A percentile compares a stretch with the other conserved stretches of the same genome.
Evolutionary conservation across 2,113 vertebrate genomes (phyloP).

Genomic region (Zapornia atra): DNA sequence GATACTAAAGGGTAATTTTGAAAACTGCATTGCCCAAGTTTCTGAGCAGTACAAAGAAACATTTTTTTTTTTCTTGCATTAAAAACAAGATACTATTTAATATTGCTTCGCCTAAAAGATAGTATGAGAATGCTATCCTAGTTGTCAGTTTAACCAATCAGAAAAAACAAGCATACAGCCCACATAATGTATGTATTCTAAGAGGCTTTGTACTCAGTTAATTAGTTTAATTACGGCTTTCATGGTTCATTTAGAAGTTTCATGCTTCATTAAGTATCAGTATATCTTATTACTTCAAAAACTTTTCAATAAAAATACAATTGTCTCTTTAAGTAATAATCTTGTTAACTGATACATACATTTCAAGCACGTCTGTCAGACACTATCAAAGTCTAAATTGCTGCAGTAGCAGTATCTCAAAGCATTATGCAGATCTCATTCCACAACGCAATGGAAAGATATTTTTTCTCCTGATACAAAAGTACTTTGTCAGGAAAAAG

Average conservation of each 20-base stretch:
- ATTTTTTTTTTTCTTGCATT: slow-evolving; percentile 27
- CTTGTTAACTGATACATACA: slow-evolving; percentile 73
- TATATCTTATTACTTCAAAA: slow-evolving; percentile 72
- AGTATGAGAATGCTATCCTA: slow-evolving; percentile 26
- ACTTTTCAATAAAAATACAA: slow-evolving; percentile 64
- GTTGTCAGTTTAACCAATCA: slow-evolving; percentile 68
- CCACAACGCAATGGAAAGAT: not conserved
- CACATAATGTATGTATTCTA: slow-evolving; percentile 65
- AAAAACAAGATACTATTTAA: slow-evolving; percentile 8
- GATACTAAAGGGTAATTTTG: slow-evolving; percentile 36
- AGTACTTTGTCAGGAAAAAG: not conserved
- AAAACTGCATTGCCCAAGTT: slow-evolving; percentile 37
- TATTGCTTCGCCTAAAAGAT: slow-evolving; percentile 22
- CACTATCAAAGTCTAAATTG: slow-evolving; percentile 35
- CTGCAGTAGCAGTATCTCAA: slow-evolving; percentile 18
- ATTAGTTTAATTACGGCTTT: slow-evolving; percentile 82
- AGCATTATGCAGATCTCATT: slow-evolving; percentile 50
- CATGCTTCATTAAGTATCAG: slow-evolving; percentile 85
- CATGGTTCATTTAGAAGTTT: slow-evolving; percentile 79
- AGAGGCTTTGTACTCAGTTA: slow-evolving; percentile 83
- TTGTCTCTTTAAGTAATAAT: slow-evolving; percentile 61
- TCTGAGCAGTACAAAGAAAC: slow-evolving; percentile 36
- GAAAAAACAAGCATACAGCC: slow-evolving; percentile 66
- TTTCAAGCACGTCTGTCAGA: slow-evolving; percentile 66
- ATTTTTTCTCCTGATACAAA: not conserved